These are phyloP conservation scores for Galaxias olidus DNA, from an alignment of 2,797 vertebrate genomes.

Conservation along the genomic window DNA sequence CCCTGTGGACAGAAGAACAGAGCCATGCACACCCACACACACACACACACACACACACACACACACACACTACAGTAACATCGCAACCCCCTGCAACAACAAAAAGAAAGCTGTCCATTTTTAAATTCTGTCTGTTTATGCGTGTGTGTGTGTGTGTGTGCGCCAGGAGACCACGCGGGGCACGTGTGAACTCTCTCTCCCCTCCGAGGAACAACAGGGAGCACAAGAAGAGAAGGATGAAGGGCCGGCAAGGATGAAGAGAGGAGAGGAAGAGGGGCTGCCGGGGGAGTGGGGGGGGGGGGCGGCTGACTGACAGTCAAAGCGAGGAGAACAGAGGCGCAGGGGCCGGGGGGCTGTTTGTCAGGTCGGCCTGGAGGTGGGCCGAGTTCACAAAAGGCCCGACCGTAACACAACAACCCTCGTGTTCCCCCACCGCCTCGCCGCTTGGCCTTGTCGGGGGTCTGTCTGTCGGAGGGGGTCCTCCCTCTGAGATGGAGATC, in stretches of 20 bases:
- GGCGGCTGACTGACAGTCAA: too few species aligned
- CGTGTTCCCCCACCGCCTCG: background rate
- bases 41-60: constrained; percentile 7
- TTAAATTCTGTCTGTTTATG: constrained; percentile 35
- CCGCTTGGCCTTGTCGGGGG: too few species aligned
- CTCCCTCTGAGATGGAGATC: too few species aligned
- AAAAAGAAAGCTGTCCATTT: constrained; percentile 28
- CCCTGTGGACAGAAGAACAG: constrained; percentile 51
- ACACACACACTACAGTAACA: background rate
- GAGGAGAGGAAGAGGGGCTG: background rate
- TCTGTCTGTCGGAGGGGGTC: too few species aligned
- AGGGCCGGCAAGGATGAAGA: background rate
- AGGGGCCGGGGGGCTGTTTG: constrained; percentile 14
- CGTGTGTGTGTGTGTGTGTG: constrained; percentile 9
- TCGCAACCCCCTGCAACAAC: constrained; percentile 36
- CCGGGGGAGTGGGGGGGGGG: background rate
- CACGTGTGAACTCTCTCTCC: constrained; percentile 45
- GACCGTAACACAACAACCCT: too few species aligned
- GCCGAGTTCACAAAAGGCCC: constrained; percentile 8
- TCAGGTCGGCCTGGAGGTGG: constrained; percentile 14
- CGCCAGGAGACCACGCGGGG: constrained; percentile 20
- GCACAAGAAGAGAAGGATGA: background rate
- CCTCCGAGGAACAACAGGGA: constrained; percentile 38
- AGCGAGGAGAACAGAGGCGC: too few species aligned
- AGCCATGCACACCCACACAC: constrained; percentile 1